A percentile compares a stretch with the other conserved stretches of the same genome.
These are phyloP conservation scores for Aricia agestis DNA, from an alignment of 1,140 invertebrate species.

Conservation along the genomic window DNA sequence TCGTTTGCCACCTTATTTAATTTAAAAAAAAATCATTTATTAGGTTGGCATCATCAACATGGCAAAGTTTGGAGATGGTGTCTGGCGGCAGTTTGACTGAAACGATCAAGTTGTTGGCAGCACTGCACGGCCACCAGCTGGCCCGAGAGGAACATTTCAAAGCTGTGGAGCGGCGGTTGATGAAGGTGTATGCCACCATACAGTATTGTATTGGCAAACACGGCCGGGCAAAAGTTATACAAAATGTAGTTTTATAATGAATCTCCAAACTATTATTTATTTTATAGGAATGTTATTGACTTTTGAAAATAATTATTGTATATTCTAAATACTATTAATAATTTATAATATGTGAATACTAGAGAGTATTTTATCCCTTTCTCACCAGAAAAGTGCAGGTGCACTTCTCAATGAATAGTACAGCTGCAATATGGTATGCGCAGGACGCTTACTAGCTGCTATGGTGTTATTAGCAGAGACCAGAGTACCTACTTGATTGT, in stretches of 20 bases:
- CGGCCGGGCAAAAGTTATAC: slow-evolving; percentile 68
- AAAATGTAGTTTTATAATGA: slow-evolving; percentile 29
- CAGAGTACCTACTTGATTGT: no score
- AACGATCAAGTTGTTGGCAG: slow-evolving; percentile 56
- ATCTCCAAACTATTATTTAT: not conserved
- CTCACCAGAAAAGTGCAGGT: no score
- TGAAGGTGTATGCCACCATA: slow-evolving; percentile 83
- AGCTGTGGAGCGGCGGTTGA: slow-evolving; percentile 87
- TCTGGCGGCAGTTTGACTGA: slow-evolving; percentile 82
- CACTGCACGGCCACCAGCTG: slow-evolving; percentile 44
- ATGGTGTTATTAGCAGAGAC: no score
- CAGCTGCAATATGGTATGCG: no score
- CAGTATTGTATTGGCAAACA: slow-evolving; percentile 81
- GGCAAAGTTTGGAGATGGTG: slow-evolving; percentile 82
- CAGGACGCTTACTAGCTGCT: no score
- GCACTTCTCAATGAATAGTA: no score
- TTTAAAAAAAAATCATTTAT: no score
- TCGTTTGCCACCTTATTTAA: no score
- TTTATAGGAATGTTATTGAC: not conserved
- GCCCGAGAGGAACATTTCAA: slow-evolving; percentile 82
- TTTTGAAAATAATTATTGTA: not conserved
- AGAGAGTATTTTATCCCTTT: no score
- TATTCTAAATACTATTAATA: not conserved
- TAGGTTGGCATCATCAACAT: slow-evolving; percentile 82
- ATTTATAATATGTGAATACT: no score